Base-by-base conservation (phyloP, 2,797 vertebrate species). In the Antrozous pallidus region DNA sequence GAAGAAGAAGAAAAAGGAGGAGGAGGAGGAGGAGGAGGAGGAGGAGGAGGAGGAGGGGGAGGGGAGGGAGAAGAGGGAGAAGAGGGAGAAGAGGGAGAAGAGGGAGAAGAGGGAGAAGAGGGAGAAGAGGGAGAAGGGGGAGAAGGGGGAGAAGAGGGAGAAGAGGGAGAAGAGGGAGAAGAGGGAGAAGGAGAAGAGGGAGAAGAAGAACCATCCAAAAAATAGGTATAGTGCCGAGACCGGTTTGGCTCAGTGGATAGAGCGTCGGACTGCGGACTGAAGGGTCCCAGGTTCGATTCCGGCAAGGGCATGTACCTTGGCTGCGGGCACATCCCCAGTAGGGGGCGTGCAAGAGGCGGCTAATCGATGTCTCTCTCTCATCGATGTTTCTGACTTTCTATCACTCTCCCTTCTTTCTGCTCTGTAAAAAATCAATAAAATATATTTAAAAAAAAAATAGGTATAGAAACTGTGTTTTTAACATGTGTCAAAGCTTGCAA, bases 81-180 rank as follows among this genome's bases (percentile, higher is more conserved):
- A 24, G 54, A 3, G 11, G 54, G 11, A 28, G 56, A 0, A 10
- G 61, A 58, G 69, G 14, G 8, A 42, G 40, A 6, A 5, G 67
- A 45, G 2, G 22, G 36, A 45, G 9, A 28, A 31, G 12, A 1
- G 18, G 3, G 4, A 8, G 51, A 8, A 14, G 56, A 0, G 2
- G 5, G 12, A 61, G 12, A 1, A 6, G 58, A 47, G 84, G 18
- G 8, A n/a, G n/a, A 8, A 11, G 54, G 28, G 1, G 14, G 51
- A 75, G 13, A 3, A 56, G 8, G 1, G 9, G 8, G 1, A 61
- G 56, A 5, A 31, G 11, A 0, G 6, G 71, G 58, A 84, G 14
- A 5, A 42, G n/a, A 13, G 8, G 65, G 28, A 1, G 16, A 67
- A 67, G 9, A 4, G 26, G 24, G 11, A 26, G 54, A 22, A 56